Evolutionary conservation across 2,113 vertebrate species (phyloP).

Genomic region (Scophthalmus maximus): DNA sequence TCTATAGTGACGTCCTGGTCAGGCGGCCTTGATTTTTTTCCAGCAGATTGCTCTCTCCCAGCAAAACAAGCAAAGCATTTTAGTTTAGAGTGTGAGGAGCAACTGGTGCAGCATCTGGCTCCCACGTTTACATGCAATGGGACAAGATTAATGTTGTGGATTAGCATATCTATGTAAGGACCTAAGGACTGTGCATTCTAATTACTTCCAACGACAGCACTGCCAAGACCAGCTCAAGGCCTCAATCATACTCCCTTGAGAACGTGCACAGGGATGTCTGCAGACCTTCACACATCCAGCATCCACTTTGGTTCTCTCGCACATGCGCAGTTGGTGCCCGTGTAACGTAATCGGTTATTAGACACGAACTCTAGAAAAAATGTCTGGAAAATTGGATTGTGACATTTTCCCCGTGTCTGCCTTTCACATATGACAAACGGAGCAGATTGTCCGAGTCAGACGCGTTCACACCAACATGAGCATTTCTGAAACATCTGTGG

Average conservation of each 20-base stretch:
- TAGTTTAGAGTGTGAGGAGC: constrained; percentile 86
- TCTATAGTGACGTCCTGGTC: constrained; percentile 84
- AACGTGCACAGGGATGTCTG: not conserved
- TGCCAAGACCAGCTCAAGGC: constrained; percentile 53
- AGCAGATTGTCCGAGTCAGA: no score
- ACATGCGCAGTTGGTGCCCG: not conserved
- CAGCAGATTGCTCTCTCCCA: constrained; percentile 82
- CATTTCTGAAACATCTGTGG: no score
- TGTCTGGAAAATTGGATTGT: no score
- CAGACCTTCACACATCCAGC: not conserved
- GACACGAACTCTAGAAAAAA: no score
- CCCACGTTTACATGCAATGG: constrained; percentile 84
- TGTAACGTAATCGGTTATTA: no score
- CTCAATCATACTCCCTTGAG: no score
- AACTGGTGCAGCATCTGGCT: constrained; percentile 89
- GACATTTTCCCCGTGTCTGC: no score
- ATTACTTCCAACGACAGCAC: constrained; percentile 73
- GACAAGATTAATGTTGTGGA: constrained; percentile 86
- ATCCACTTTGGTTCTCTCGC: not conserved
- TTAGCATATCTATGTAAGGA: constrained; percentile 86
- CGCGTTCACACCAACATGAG: no score
- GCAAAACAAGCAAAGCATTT: constrained; percentile 83
- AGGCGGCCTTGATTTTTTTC: constrained; percentile 87
- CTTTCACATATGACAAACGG: no score
- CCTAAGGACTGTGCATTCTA: constrained; percentile 80